Base-by-base conservation (phyloP, 2,797 vertebrate species). In the Menidia menidia region DNA sequence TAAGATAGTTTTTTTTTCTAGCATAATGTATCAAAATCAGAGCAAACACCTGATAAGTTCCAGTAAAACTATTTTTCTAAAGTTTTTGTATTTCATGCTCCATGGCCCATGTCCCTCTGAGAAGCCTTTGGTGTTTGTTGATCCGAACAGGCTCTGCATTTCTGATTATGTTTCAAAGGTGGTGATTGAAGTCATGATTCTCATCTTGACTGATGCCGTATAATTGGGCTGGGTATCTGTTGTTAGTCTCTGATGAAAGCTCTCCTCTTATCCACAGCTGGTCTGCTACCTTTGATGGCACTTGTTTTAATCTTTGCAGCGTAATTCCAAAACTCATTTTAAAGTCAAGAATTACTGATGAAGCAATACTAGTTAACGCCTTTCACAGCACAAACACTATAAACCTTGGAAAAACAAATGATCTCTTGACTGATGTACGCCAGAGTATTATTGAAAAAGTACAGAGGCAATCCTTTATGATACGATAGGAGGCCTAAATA, bases 121-220 rank as follows among this genome's bases (percentile, higher is more conserved):
- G 56, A 62, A 67, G 57, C 75, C 79, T 84, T 80, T 78, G 80
- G 70, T 83, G 86, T 88, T 84, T 89, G 77, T 87, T 87, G 76
- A 85, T 75, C 68, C 64, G 12, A 66, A 87, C 80, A 75, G 57
- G 64, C 60, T 77, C 68, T 83, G 88, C 79, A 90, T 90, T 87
- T 77, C 78, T 86, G 81, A 92, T 91, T 73, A 64, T 43, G 48
- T 87, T 89, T 91, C 85, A 90, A 92, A 92, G 80, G 78, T 85
- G 79, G n/a, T 73, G 84, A 92, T 86, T 91, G 88, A 89, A 91
- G 84, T 78, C 63, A 43, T 69, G 77, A 85, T 80, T 90, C 73
- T 80, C 72, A 85, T 86, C 83, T 71, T 86, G 73, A 91, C 82
- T 91, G 87, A 88, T 89, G 88, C 68, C 8, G 71, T 68, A 84